These are phyloP conservation scores for Drosophila prolongata DNA, from an alignment of 2,888 invertebrate species.

Conservation along the genomic window DNA sequence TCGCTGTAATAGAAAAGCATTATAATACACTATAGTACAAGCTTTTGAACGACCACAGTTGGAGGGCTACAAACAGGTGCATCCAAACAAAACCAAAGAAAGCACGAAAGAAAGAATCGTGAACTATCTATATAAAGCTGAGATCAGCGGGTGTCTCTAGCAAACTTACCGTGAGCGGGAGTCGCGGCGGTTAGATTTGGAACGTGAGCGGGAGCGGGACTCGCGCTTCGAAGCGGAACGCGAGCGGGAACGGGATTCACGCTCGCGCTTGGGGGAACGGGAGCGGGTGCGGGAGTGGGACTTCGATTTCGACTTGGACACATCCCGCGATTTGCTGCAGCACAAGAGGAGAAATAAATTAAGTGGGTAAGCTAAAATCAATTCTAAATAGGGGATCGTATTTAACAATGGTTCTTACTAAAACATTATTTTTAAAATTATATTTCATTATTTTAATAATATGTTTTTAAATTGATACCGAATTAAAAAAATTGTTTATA, in stretches of 20 bases:
- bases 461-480: too few species aligned
- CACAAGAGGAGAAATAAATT: background rate
- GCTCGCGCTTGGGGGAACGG: slow-evolving; percentile 85
- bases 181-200: slow-evolving; percentile 84
- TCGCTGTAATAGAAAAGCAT: slow-evolving; percentile 85
- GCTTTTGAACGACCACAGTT: slow-evolving; percentile 41
- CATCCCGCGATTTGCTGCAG: slow-evolving; percentile 87
- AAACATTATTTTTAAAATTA: background rate
- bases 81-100: slow-evolving; percentile 74
- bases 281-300: slow-evolving; percentile 87
- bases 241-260: slow-evolving; percentile 83
- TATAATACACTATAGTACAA: slow-evolving; percentile 30
- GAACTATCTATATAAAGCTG: slow-evolving; percentile 39
- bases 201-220: slow-evolving; percentile 85
- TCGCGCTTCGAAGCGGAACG: slow-evolving; percentile 83
- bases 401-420: background rate
- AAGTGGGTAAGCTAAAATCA: background rate
- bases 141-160: background rate
- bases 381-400: background rate
- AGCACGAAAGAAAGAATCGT: slow-evolving; percentile 71
- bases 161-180: slow-evolving; percentile 85
- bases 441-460: background rate
- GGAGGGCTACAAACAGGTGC: slow-evolving; percentile 58
- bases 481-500: too few species aligned
- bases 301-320: slow-evolving; percentile 88